Evolutionary conservation across 2,888 invertebrate species (phyloP).

Genomic region (Cephonodes hylas): DNA sequence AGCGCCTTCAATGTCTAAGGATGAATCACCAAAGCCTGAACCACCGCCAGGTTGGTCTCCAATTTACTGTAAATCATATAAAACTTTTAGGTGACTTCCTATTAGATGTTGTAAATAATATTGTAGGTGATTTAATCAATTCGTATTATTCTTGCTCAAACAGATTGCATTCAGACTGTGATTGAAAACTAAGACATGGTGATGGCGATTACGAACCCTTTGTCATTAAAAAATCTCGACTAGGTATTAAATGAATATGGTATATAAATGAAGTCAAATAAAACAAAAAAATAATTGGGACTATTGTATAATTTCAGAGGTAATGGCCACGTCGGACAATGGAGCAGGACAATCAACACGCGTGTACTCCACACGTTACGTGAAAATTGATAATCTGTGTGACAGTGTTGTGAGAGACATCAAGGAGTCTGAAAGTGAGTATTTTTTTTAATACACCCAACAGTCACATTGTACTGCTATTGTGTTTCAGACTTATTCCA

Average conservation of each 20-base stretch:
- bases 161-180: too few species aligned
- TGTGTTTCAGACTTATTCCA: too few species aligned
- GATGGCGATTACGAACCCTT: too few species aligned
- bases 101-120: too few species aligned
- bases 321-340: not conserved
- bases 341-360: conserved; percentile 73
- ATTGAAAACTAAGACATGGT: too few species aligned
- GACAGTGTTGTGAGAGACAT: conserved; percentile 55
- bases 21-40: not conserved
- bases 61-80: not conserved
- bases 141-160: too few species aligned
- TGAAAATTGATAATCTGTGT: conserved; percentile 82
- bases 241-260: too few species aligned
- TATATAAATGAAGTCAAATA: too few species aligned
- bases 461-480: too few species aligned
- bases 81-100: not conserved
- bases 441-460: not conserved
- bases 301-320: not conserved
- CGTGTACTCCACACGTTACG: conserved; percentile 75
- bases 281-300: too few species aligned
- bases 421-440: conserved; percentile 37
- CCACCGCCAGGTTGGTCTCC: not conserved
- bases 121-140: too few species aligned
- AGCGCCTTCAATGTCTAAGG: conserved; percentile 31
- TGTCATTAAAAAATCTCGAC: too few species aligned